Conservation (phyloP, 2,888 invertebrate species). For the Melipona bicolor region DNA sequence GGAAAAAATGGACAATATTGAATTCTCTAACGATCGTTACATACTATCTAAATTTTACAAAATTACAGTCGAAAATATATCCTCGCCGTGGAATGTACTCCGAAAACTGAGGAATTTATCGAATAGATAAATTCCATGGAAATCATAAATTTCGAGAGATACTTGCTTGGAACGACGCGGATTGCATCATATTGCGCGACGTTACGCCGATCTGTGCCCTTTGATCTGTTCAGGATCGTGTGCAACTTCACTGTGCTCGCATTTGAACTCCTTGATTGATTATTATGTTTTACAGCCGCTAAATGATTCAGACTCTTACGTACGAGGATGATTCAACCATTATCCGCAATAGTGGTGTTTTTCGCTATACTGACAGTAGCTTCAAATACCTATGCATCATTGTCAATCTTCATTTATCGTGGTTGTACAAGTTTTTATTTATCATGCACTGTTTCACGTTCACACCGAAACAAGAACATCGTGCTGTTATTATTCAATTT, state of each 20-base stretch:
- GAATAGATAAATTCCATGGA: neutral
- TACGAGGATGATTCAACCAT: neutral
- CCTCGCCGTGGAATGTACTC: neutral
- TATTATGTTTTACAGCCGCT: neutral
- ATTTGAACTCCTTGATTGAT: neutral
- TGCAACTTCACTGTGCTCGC: neutral
- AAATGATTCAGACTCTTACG: neutral
- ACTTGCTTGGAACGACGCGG: neutral
- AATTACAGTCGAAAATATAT: neutral
- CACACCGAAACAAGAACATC: too few species aligned
- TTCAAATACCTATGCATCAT: too few species aligned
- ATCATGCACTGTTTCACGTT: too few species aligned
- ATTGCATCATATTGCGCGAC: slow-evolving; percentile 35
- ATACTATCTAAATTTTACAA: too few species aligned
- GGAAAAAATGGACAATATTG: too few species aligned
- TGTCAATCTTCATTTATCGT: too few species aligned
- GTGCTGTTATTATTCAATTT: too few species aligned
- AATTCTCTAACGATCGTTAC: too few species aligned
- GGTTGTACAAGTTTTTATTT: too few species aligned
- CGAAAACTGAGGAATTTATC: neutral
- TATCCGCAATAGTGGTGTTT: too few species aligned
- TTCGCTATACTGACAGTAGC: too few species aligned
- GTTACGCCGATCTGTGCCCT: slow-evolving; percentile 6
- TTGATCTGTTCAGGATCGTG: slow-evolving; percentile 22
- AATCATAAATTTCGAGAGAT: slow-evolving; percentile 16